Evolutionary conservation across 2,113 vertebrate genomes (phyloP), one percentile per base, ranked within the genome.

Genomic region (Platysternon megacephalum): DNA sequence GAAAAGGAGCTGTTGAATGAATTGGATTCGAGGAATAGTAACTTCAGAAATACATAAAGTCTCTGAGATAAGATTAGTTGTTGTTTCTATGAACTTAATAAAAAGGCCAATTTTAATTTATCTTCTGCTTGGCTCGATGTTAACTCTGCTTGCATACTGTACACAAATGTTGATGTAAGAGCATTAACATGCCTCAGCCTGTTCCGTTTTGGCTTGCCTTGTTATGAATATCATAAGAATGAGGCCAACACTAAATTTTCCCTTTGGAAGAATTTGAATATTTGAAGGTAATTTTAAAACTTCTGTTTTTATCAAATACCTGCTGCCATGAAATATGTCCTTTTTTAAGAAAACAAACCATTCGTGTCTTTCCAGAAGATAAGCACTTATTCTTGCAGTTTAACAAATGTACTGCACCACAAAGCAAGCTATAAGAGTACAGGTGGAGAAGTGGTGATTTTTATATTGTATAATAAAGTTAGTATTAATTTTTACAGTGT

Each of bases 391-490:
- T 85, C 72, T 51, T 84, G 96, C 95, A 58, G 93, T 91, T 83
- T 90, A 51, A 86, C 89, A 42, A 39, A 51, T 78, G 32, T 11
- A 76, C 93, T 95, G 95, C 93, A 88, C 91, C 96, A 86, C 97
- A 95, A 92, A 88, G 96, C 96, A 82, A 93, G 94, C 92, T 92
- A 1, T 35, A 55, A 76, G 93, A 92, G 94, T 94, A 84, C 95
- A 91, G 95, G 95, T 29, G 76, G 85, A 88, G 85, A 93, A 93
- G 91, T 85, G 35, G 86, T 35, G 46, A 53, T n/a, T 81, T 49
- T 74, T 97, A 87, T 96, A 44, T 78, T 96, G 96, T 96, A 80
- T 90, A 97, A 97, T 97, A 97, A 97, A 97, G 96, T 87, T 94
- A 88, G 87, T 86, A 84, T 94, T 91, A 93, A 96, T 95, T 97